Evolutionary conservation across 2,797 vertebrate species (phyloP).

Genomic region (Coendou prehensilis): DNA sequence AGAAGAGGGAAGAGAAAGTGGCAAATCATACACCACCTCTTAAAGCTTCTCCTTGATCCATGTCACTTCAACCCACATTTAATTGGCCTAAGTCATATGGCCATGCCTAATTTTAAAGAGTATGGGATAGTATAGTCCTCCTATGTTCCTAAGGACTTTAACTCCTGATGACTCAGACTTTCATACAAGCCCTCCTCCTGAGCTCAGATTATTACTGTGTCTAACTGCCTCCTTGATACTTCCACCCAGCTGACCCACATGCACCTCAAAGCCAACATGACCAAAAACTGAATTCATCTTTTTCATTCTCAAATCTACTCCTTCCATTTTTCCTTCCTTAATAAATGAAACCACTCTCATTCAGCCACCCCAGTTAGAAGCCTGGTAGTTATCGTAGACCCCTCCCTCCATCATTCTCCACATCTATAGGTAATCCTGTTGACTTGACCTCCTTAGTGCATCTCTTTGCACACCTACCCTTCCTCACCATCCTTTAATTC

Average conservation of each 20-base stretch:
- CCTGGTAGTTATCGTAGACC: neutral
- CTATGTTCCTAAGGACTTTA: conserved; percentile 21
- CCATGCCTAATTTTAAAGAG: conserved; percentile 16
- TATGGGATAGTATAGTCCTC: conserved; percentile 26
- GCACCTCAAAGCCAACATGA: conserved; percentile 56
- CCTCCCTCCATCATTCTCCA: neutral
- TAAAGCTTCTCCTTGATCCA: conserved; percentile 29
- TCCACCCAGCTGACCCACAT: conserved; percentile 25
- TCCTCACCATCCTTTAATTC: neutral
- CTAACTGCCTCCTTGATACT: conserved; percentile 44
- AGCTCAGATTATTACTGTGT: conserved; percentile 7
- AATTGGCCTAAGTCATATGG: conserved; percentile 1
- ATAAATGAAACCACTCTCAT: conserved; percentile 51
- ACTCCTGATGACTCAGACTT: conserved; percentile 19
- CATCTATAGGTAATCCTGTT: conserved; percentile 25
- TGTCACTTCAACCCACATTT: conserved; percentile 55
- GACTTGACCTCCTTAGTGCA: neutral
- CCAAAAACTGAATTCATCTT: conserved; percentile 46
- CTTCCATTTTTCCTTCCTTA: conserved; percentile 42
- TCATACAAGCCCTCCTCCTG: conserved; percentile 35
- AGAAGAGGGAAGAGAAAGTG: conserved; percentile 38
- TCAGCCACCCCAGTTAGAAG: conserved; percentile 33
- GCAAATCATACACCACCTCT: conserved; percentile 5
- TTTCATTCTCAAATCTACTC: neutral
- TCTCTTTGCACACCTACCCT: conserved; percentile 38